These are phyloP conservation scores for Podocnemis expansa DNA, from an alignment of 2,113 vertebrate genomes.

Conservation along the genomic window DNA sequence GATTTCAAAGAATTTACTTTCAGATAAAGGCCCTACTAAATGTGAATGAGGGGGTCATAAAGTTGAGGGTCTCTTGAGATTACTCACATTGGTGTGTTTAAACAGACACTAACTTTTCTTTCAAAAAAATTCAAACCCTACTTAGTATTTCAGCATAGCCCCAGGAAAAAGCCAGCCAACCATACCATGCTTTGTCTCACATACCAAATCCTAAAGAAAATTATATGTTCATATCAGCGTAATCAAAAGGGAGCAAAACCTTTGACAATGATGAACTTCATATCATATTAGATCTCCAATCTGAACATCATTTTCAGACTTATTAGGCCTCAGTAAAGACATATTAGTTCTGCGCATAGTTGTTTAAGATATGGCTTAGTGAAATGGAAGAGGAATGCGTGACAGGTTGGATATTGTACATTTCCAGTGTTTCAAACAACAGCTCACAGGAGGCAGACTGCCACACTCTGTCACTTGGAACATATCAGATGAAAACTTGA, in stretches of 20 bases:
- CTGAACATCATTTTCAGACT: not conserved
- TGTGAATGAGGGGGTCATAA: not conserved
- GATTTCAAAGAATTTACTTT: not conserved
- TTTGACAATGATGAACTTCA: not conserved
- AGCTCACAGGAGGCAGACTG: not conserved
- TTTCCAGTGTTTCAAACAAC: not conserved
- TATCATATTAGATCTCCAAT: not conserved
- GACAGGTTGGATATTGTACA: not conserved
- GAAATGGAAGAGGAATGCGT: not conserved
- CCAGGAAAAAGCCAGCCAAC: not conserved
- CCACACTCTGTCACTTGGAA: not conserved
- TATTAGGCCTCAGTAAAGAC: not conserved
- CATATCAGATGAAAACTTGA: not conserved
- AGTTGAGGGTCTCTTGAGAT: not conserved
- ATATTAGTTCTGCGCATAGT: not conserved
- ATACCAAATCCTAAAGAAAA: not conserved
- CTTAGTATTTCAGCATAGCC: not conserved
- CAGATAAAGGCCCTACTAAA: not conserved
- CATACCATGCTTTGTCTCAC: not conserved
- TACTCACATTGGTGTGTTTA: not conserved
- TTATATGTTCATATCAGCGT: not conserved
- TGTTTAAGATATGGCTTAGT: not conserved
- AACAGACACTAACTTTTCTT: not conserved
- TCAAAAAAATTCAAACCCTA: not conserved
- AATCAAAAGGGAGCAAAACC: not conserved